Evolutionary conservation across 1,140 invertebrate species (phyloP), one percentile per base, ranked within the genome.

Genomic region (Drosophila suzukii): DNA sequence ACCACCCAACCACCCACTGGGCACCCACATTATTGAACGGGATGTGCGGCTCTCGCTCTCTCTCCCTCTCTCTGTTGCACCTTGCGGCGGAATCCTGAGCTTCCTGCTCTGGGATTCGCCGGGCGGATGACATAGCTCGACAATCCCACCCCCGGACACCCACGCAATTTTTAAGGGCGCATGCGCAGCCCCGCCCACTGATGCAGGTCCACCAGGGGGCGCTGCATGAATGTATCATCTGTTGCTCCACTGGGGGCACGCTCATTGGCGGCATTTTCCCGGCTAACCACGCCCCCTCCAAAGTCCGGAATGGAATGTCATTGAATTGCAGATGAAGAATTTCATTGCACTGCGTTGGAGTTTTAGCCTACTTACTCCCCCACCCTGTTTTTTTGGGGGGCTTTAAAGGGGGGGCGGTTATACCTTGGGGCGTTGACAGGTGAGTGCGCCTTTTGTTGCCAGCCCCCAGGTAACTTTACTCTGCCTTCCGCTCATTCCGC

Each of bases 271-370:
- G 71, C 57, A 17, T n/a, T 43, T 10, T 30, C 3, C 3, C 15
- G 39, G 30, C 46, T 53, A 54, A 74, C 60, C 84, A 89, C 84
- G 84, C 84, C 84, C 66, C 43, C 20, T 36, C 50, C 50, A 66
- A 38, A 34, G 62, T 58, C 77, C 71, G 47, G 80, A 75, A 84
- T 30, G 84, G 80, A 89, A 89, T 89, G 77, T 84, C 74, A 90
- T 89, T 89, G 81, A 89, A 89, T 89, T 84, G 84, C 47, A 89
- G 79, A 89, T 89, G 81, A 90, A 81, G 84, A 80, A 89, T 89
- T 89, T 89, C 85, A 89, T 80, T 84, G 83, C 84, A 80, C 63
- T 88, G 81, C 63, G 73, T 80, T 75, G 85, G 85, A 84, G 84
- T 89, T 89, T 83, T 27, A 11, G 7, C 61, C 43, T 39, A 15